Conservation (phyloP, 2,113 vertebrate genomes). For the Ginglymostoma cirratum region DNA sequence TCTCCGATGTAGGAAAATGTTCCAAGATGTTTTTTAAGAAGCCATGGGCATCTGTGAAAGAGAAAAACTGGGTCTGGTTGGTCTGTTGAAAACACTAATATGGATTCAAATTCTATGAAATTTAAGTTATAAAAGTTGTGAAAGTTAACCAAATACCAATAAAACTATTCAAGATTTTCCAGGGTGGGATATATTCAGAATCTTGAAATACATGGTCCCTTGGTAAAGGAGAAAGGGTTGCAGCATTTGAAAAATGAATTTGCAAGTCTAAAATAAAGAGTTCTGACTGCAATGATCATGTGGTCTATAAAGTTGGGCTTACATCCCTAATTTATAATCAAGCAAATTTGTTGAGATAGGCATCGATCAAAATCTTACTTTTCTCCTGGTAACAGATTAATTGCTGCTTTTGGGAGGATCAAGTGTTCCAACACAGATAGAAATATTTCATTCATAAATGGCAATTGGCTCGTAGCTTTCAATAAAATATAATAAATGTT, state of each 20-base stretch:
- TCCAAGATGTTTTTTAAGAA: too few species aligned
- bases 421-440: not conserved
- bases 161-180: not conserved
- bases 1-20: too few species aligned
- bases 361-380: not conserved
- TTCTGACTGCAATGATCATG: not conserved
- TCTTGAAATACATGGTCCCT: not conserved
- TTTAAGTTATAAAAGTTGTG: not conserved
- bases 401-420: not conserved
- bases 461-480: not conserved
- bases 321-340: not conserved
- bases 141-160: not conserved
- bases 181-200: not conserved
- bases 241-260: not conserved
- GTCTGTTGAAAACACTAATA: not conserved
- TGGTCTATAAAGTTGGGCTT: not conserved
- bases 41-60: not conserved
- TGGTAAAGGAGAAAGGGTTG: not conserved
- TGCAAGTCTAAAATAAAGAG: not conserved
- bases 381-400: not conserved
- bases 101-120: not conserved
- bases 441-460: not conserved
- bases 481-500: not conserved
- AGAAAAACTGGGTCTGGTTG: not conserved
- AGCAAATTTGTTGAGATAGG: not conserved